Evolutionary conservation across 2,797 vertebrate genomes (phyloP).

Genomic region (Australoheros facetus): DNA sequence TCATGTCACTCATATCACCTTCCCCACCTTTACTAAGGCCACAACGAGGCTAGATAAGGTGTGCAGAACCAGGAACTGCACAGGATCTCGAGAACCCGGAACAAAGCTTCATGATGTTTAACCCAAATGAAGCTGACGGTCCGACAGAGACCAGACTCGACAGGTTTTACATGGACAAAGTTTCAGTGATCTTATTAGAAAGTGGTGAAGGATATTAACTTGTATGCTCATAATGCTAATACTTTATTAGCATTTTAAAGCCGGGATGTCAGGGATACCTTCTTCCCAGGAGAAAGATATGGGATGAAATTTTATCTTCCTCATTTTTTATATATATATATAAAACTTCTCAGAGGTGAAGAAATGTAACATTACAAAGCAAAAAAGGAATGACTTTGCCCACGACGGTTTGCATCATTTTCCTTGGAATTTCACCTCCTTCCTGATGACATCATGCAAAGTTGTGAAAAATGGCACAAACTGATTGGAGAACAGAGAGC

Average conservation of each 20-base stretch:
- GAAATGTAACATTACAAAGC: background rate
- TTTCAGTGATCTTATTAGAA: background rate
- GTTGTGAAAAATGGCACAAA: background rate
- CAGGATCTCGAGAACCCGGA: too few species aligned
- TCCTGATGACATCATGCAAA: background rate
- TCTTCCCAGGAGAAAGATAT: background rate
- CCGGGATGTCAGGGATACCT: background rate
- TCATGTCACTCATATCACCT: conserved; percentile 22
- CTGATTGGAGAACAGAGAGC: background rate
- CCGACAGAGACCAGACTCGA: background rate
- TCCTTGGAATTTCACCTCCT: fast-evolving
- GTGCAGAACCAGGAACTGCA: background rate
- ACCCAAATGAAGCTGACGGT: background rate
- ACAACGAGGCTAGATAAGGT: background rate
- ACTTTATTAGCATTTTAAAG: too few species aligned
- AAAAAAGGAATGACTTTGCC: background rate
- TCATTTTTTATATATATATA: too few species aligned
- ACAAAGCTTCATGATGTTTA: background rate
- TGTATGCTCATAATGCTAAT: background rate
- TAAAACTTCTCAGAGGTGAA: too few species aligned
- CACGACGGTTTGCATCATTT: fast-evolving
- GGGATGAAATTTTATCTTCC: too few species aligned
- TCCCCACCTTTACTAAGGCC: background rate
- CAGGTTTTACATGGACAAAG: background rate
- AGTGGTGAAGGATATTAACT: background rate